Evolutionary conservation across 2,113 vertebrate species (phyloP).

Genomic region (Notothenia rossii): DNA sequence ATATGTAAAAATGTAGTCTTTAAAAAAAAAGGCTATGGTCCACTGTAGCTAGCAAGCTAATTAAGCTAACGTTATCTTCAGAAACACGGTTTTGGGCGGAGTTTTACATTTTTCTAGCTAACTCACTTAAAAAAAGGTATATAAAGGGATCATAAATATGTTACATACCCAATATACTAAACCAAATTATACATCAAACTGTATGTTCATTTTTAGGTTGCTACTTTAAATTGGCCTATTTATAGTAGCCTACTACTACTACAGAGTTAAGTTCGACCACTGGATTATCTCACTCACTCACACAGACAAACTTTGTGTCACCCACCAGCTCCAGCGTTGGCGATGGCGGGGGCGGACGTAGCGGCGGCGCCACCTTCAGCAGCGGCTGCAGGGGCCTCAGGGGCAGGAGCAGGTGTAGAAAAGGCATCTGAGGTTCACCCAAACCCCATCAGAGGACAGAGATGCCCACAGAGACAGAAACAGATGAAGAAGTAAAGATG

Average conservation of each 20-base stretch:
- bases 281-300: constrained; percentile 15
- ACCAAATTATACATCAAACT: no score
- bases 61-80: no score
- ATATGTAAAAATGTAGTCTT: no score
- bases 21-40: no score
- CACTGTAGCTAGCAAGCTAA: no score
- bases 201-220: no score
- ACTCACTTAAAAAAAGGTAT: no score
- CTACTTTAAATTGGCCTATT: background rate
- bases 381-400: constrained; percentile 89
- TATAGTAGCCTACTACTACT: background rate
- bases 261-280: background rate
- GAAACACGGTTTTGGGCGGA: no score
- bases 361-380: constrained; percentile 89
- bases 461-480: constrained; percentile 51
- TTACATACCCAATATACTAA: no score
- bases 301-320: constrained; percentile 49
- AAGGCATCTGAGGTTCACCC: constrained; percentile 90
- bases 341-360: constrained; percentile 88
- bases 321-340: constrained; percentile 85
- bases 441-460: constrained; percentile 64
- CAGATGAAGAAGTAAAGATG: constrained; percentile 15
- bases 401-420: constrained; percentile 91
- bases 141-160: no score
- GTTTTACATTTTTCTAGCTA: no score